Base-by-base conservation (phyloP, 2,797 vertebrate genomes). In the Protosalanx chinensis region DNA sequence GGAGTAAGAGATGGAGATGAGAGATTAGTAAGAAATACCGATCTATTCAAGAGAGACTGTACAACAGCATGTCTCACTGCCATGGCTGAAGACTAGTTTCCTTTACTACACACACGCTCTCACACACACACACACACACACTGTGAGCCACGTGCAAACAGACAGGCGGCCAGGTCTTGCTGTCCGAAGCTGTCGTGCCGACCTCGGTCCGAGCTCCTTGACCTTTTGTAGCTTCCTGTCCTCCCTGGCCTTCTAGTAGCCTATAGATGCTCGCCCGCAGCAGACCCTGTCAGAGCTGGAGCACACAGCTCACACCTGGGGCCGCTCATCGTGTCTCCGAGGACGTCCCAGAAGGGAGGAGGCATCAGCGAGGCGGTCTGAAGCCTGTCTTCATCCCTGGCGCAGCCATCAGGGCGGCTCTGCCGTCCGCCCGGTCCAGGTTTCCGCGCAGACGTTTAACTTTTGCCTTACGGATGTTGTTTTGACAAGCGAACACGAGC, bases 391-490 rank as follows among this genome's bases (percentile, higher is more conserved):
- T 57, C 56, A 20, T 8, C 20, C 13, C n/a, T 57, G 1, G 20
- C 20, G 18, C 56, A 20, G 3, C 18, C 1, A 57, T 57, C 20
- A n/a, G 4, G 20, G 20, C 20, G n/a, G 6, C 56, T 57, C n/a
- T 7, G 56, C 18, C 20, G 18, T 8, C 3, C 6, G 4, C 32
- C 7, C 51, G 64, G 5, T 10, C 61, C 20, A 20, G 51, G 30
- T 29, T 59, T 20, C 57, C 12, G 76, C 83, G 80, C 81, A 86
- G 82, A 82, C 71, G 84, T 88, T 77, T 83, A 87, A 89, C 86
- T 91, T 90, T 92, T n/a, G 92, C 92, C 91, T 93, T 79, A 71
- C 41, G 49, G 33, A 90, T 86, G 82, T 87, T 85, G n/a, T 86
- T 88, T 83, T 77, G 90, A 82, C 88, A 82, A 86, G 6, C 15